Evolutionary conservation across 2,888 invertebrate genomes (phyloP), one percentile per base, ranked within the genome.

Genomic region (Thecophora atra): DNA sequence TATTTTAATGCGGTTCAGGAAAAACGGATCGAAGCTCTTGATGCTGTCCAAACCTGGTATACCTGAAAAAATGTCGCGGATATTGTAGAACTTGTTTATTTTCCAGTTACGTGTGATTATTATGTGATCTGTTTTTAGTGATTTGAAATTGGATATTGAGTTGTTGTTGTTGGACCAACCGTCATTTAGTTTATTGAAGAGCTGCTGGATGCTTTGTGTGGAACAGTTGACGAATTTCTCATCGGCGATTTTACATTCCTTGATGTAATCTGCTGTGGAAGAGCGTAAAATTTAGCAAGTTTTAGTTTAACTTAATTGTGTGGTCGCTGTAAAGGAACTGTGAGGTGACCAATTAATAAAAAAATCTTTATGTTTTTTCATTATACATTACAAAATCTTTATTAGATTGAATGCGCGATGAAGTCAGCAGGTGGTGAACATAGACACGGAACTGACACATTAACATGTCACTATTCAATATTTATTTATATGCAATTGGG

Each of bases 181-280:
- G 82, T 89, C 89, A 66, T 90, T 90, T 63, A 93, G 86, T 75
- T 90, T 89, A 79, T 89, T 87, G 81, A 93, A 92, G n/a, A 93
- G 80, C 73, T 88, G 87, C 83, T 92, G 92, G 3, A 93, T 92
- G 47, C 92, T 90, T 72, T 88, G 85, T 13, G 89, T 90, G 2
- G 92, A 92, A 81, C 93, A 93, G 75, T 91, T 90, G 63, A 89
- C 87, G 79, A 92, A 92, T 73, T 89, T 88, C 58, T 89, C 89
- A 78, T 91, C 90, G 76, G 89, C 89, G 81, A 89, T 89, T 74
- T 87, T 85, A 82, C 93, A 93, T 79, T 91, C 90, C 79, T 90
- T 89, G 77, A 92, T 89, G 85, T 90, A 92, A 83, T 89, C 89
- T 74, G 93, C 93, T 93, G 82, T 82, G 79, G 81, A 81, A 81